phyloP scores from a whole-genome alignment of 2,888 invertebrate genomes.

The Leptopterna dolabrata region DNA sequence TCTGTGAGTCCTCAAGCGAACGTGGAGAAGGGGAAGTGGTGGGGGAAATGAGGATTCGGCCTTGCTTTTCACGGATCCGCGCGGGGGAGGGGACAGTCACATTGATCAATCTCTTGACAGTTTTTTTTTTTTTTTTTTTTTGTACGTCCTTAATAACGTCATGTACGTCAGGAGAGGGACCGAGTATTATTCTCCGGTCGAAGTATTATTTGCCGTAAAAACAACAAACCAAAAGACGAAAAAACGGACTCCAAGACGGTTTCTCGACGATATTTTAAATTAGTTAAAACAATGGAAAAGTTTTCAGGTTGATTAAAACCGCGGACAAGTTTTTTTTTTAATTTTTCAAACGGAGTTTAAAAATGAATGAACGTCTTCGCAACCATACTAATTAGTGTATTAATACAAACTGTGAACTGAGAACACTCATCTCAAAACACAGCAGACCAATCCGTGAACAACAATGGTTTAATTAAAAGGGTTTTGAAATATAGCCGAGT shows the following conservation, averaged over 20 bases:
- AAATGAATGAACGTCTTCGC: background rate
- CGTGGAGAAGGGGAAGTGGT: background rate
- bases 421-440: too few relatives aligned
- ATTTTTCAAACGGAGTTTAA: background rate
- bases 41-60: constrained; percentile 20
- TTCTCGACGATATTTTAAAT: background rate
- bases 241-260: background rate
- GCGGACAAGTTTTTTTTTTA: background rate
- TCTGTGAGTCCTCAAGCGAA: background rate
- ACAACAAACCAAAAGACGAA: background rate
- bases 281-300: background rate
- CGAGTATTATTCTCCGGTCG: background rate
- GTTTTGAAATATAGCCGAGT: too few relatives aligned
- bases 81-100: background rate
- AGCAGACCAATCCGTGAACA: too few relatives aligned
- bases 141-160: background rate
- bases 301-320: background rate
- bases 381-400: too few relatives aligned
- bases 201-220: background rate
- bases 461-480: too few relatives aligned
- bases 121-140: background rate
- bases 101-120: constrained; percentile 42
- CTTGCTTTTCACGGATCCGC: background rate
- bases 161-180: background rate
- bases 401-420: too few relatives aligned